Evolutionary conservation across 2,888 invertebrate species (phyloP).

Genomic region (Ochropleura plecta): DNA sequence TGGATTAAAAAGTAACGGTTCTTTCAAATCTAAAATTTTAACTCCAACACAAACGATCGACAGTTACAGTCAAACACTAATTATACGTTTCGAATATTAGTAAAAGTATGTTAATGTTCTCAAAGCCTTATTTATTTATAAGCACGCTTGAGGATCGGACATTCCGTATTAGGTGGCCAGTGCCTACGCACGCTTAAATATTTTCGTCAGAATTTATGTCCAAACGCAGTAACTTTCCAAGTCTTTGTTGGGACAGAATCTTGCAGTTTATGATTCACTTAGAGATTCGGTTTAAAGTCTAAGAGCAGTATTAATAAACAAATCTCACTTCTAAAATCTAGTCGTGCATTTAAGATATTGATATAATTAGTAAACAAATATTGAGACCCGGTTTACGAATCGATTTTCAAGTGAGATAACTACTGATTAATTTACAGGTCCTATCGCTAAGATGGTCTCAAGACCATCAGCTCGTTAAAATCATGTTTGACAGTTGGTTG

Average conservation of each 20-base stretch:
- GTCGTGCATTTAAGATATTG: too few species aligned
- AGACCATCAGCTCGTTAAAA: too few species aligned
- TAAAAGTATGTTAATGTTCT: conserved; percentile 54
- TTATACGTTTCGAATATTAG: conserved; percentile 37
- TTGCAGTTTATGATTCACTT: neutral
- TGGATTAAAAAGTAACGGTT: neutral
- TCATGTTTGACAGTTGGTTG: too few species aligned
- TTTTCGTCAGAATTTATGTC: conserved; percentile 32
- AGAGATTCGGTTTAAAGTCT: too few species aligned
- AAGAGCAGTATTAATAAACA: too few species aligned
- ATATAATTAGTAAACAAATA: too few species aligned
- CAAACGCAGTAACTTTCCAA: conserved; percentile 13
- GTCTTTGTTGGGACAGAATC: conserved; percentile 6
- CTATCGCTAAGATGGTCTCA: too few species aligned
- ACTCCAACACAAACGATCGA: neutral
- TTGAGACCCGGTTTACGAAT: too few species aligned
- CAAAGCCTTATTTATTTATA: conserved; percentile 33
- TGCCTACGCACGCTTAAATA: conserved; percentile 24
- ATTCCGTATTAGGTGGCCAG: conserved; percentile 33
- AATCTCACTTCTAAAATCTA: too few species aligned
- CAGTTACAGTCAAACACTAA: neutral
- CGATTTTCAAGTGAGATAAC: too few species aligned
- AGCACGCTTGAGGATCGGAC: conserved; percentile 14
- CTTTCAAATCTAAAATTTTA: neutral
- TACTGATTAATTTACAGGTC: too few species aligned